These are phyloP conservation scores for Brachionichthys hirsutus DNA, from an alignment of 2,113 vertebrate genomes.

Conservation along the genomic window DNA sequence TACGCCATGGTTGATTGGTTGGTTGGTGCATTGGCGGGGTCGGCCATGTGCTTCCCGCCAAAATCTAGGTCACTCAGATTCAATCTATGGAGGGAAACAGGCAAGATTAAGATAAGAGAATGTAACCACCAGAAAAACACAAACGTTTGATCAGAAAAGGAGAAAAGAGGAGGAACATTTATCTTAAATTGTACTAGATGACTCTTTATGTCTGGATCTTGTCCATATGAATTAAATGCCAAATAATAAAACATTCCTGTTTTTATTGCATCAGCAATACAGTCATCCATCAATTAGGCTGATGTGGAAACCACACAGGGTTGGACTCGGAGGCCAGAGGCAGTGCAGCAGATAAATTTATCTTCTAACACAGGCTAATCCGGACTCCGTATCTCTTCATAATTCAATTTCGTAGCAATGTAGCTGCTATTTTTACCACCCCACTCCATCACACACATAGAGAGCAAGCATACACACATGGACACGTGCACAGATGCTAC, in stretches of 20 bases:
- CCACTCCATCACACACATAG: conserved; percentile 12
- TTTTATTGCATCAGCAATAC: conserved; percentile 28
- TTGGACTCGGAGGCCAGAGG: conserved; percentile 39
- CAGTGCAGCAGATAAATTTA: conserved; percentile 34
- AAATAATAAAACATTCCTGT: conserved; percentile 29
- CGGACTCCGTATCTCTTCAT: conserved; percentile 27
- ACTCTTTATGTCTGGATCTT: not conserved
- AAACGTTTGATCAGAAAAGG: not conserved
- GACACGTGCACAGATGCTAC: not conserved
- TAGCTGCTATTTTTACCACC: conserved; percentile 37
- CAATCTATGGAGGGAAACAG: conserved; percentile 82
- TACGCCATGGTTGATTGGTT: conserved; percentile 80
- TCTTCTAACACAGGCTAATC: conserved; percentile 19
- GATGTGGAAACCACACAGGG: not conserved
- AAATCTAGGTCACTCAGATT: conserved; percentile 81
- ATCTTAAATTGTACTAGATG: conserved; percentile 3
- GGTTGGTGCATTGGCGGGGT: conserved; percentile 64
- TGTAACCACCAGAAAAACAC: not conserved
- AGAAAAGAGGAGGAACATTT: not conserved
- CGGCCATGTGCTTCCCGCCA: conserved; percentile 80
- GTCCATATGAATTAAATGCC: conserved; percentile 14
- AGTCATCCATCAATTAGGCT: conserved; percentile 47
- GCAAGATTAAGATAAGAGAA: conserved; percentile 13
- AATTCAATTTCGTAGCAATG: conserved; percentile 41
- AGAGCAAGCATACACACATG: not conserved